phyloP scores from a whole-genome alignment of 1,140 invertebrate species.

The Lasioglossum albipes region DNA sequence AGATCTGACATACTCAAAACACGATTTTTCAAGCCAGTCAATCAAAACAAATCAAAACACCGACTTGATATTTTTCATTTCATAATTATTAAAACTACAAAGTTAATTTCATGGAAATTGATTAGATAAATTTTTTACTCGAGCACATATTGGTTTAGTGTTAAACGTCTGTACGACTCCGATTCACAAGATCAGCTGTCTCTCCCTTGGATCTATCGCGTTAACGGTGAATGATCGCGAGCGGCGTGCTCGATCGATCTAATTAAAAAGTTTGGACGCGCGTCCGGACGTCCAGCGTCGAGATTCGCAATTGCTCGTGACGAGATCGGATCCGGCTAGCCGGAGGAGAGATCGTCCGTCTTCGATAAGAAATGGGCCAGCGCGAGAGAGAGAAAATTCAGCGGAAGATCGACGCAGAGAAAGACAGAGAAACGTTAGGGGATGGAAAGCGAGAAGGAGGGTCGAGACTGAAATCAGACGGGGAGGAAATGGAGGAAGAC shows the following conservation, averaged over 20 bases:
- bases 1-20: no score
- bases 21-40: no score
- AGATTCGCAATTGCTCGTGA: conserved; percentile 7
- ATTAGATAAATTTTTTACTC: no score
- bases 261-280: conserved; percentile 66
- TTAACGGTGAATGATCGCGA: conserved; percentile 44
- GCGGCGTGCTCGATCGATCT: conserved; percentile 35
- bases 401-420: conserved; percentile 5
- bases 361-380: conserved; percentile 2
- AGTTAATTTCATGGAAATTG: no score
- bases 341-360: neutral
- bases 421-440: neutral
- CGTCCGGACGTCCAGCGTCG: neutral
- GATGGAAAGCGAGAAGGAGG: neutral
- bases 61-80: no score
- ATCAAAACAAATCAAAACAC: no score
- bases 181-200: neutral
- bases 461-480: conserved; percentile 26
- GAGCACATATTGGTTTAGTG: no score
- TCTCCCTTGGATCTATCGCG: conserved; percentile 6
- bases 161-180: no score
- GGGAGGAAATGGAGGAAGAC: neutral
- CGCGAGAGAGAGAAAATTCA: neutral
- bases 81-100: no score
- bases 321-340: neutral